Evolutionary conservation across 1,140 invertebrate species (phyloP), one percentile per base, ranked within the genome.

Genomic region (Venustaconcha ellipsiformis): DNA sequence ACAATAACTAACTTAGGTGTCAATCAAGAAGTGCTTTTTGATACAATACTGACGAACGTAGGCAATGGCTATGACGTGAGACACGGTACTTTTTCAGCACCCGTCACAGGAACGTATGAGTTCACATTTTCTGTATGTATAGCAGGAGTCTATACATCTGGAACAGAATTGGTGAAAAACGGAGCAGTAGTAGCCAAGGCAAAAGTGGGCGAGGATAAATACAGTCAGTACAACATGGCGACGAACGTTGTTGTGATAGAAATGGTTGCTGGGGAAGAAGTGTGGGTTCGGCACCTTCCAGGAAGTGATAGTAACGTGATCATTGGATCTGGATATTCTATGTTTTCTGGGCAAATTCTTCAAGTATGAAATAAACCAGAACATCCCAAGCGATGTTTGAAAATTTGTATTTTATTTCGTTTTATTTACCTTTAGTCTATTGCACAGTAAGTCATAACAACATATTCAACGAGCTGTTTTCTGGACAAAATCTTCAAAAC

Each of bases 241-340:
- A 75, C 67, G 14, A 75, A 75, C 48, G 73, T 62, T 30, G 73
- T 75, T 12, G 73, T 18, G 0, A 58, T 75, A 14, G 67, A 73
- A 17, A 26, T 73, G 11, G 55, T 63, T n/a, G 63, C 72, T 56
- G 37, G 72, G 1, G 72, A 75, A 57, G 73, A 75, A 55, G 73
- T 75, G 0, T 75, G 73, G 73, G 73, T 75, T 48, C 73, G 73
- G 8, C 73, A 75, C 66, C 20, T 62, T 37, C n/a, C 23, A n/a
- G 57, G 63, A 30, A 63, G 57, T 56, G 73, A 75, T 58, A 75
- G 73, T 64, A 69, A 75, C 56, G 11, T n/a, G 15, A 75, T 75
- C 66, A 68, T 69, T 20, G 73, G 73, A 2, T 8, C 37, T 6
- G 37, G 37, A 8, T 48, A 48, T 48, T 6, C 37, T 48, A 48